Base-by-base conservation (phyloP, 1,140 invertebrate species). In the Bradysia coprophila region DNA sequence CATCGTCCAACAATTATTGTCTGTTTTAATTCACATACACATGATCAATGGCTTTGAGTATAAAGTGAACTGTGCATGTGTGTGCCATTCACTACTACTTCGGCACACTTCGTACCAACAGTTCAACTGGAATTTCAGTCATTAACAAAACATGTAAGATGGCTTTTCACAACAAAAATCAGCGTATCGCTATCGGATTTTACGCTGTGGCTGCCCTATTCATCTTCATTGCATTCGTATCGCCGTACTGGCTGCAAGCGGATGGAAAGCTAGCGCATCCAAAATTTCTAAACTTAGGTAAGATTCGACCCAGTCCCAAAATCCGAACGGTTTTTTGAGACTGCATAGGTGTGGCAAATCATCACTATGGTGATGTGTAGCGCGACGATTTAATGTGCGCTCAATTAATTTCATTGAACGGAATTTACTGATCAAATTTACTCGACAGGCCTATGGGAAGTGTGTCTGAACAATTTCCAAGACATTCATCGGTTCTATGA, bases 191-290 rank as follows among this genome's bases (percentile, higher is more conserved):
- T n/a, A 65, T 78, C 23, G 63, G 61, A 22, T 71, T 76, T 51
- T 76, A 78, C 40, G 58, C 63, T 21, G 47, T 78, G 34, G 78
- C 77, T 18, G 79, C 81, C 55, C 45, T 85, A 46, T 75, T 85
- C 44, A 75, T 91, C 46, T 60, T 93, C 4, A 76, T 93, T 43
- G 78, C 89, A 2, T 96, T 94, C 63, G 79, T 80, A 42, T 89
- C 88, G 49, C 89, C 90, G 20, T 86, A 86, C 57, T 97, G 92
- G 91, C 63, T 96, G 19, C 78, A 85, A 49, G 86, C 82, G 13
- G 86, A 91, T 64, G 81, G 82, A 3, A 73, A 80, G 63, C 61
- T 88, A 16, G 65, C 69, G 45, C 70, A 83, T 49, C 80, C 83
- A 13, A 77, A 81, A 53, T 91, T 92, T 63, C 62, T 78, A 40